These are phyloP conservation scores for Hydriomena furcata DNA, from an alignment of 2,888 invertebrate genomes.

Conservation along the genomic window DNA sequence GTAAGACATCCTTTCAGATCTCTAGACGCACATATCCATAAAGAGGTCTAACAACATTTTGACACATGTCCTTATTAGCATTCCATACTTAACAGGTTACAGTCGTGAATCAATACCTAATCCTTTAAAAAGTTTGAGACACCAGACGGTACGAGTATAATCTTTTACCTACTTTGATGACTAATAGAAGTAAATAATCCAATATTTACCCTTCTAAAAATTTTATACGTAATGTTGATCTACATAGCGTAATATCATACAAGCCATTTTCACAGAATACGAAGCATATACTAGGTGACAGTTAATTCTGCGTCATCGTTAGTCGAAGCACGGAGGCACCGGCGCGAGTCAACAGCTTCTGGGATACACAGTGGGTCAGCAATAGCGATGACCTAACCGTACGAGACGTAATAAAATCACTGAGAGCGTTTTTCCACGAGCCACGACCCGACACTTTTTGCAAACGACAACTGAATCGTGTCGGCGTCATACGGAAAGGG, in stretches of 20 bases:
- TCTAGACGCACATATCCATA: too few species aligned
- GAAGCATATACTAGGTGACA: not conserved
- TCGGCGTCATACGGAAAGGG: too few species aligned
- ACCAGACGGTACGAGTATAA: too few species aligned
- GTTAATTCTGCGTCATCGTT: slow-evolving; percentile 23
- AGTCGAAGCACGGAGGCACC: slow-evolving; percentile 31
- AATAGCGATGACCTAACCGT: slow-evolving; percentile 36
- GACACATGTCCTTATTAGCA: too few species aligned
- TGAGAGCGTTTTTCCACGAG: too few species aligned
- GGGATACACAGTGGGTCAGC: slow-evolving; percentile 33
- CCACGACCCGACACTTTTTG: too few species aligned
- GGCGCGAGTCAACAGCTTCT: slow-evolving; percentile 32
- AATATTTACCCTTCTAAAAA: slow-evolving; percentile 24
- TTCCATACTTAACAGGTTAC: too few species aligned
- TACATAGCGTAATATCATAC: slow-evolving; percentile 35
- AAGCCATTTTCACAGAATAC: slow-evolving; percentile 16
- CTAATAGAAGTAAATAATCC: slow-evolving; percentile 5
- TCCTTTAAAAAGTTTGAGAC: too few species aligned
- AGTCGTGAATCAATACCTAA: too few species aligned
- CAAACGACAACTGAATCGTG: too few species aligned
- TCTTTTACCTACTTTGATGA: slow-evolving; percentile 3
- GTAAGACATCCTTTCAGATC: too few species aligned
- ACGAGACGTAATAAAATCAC: not conserved
- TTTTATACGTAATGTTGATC: slow-evolving; percentile 43
- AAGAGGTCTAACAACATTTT: too few species aligned